phyloP scores from a whole-genome alignment of 2,113 vertebrate genomes.

The Emydura subglobosa region DNA sequence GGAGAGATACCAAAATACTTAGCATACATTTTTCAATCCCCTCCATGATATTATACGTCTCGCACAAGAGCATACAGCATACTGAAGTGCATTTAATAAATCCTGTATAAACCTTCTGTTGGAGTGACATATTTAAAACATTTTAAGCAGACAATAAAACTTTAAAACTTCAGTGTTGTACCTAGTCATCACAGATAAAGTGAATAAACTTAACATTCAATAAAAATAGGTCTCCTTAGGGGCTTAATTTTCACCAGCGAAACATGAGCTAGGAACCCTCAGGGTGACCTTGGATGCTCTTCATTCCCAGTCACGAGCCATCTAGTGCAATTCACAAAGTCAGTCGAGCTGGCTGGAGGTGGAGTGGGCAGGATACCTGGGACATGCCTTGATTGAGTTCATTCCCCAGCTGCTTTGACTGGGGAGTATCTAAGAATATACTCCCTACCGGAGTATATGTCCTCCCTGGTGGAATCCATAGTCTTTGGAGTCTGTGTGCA shows the following conservation, averaged over 20 bases:
- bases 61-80: neutral
- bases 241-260: neutral
- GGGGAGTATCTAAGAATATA: neutral
- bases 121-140: neutral
- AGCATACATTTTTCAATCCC: neutral
- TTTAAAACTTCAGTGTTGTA: neutral
- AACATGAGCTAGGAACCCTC: neutral
- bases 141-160: neutral
- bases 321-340: neutral
- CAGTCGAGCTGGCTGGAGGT: neutral
- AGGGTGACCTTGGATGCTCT: neutral
- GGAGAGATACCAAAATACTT: neutral
- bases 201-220: neutral
- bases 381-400: neutral
- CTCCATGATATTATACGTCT: neutral
- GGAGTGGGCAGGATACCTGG: neutral
- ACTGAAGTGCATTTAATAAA: neutral
- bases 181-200: neutral
- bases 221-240: neutral
- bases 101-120: neutral
- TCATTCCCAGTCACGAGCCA: neutral
- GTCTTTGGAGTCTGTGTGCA: neutral
- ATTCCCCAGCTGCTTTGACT: neutral
- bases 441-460: neutral
- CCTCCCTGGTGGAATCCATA: neutral